Base-by-base conservation (phyloP, 2,797 vertebrate species). In the Strix occidentalis region DNA sequence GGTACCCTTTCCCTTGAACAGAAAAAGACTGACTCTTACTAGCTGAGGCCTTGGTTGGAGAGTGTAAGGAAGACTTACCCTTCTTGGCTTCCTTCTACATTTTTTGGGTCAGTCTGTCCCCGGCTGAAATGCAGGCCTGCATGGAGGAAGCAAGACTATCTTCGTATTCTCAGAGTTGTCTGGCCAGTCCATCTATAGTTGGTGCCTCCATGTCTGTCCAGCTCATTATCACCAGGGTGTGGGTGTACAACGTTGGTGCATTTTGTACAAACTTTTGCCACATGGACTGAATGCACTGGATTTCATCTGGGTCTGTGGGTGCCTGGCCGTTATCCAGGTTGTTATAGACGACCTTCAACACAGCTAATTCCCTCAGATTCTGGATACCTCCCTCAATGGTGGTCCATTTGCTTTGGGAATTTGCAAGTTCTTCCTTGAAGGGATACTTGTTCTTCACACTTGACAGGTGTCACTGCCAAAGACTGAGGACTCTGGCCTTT, bases 241-340 rank as follows among this genome's bases (percentile, higher is more conserved):
- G 54, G 7, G 25, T 31, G 4, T 19, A 6, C 6, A 10, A 69
- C 26, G 10, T 16, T 31, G 16, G 15, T 3, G 15, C 18, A 9
- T 16, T 33, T 37, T 0, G 0, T 50, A 45, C 33, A 20, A 53
- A 29, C 14, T 29, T 33, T 57, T 16, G 20, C 23, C 18, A 29
- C 7, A 0, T 5, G 19, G 23, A 37, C 28, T 7, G 2, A 43
- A 51, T 9, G 37, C 43, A 25, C 35, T 24, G 15, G 19, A 45
- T 13, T 37, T 70, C 50, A 41, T 37, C 13, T 35, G 16, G 5
- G 18, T 46, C n/a, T 35, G 54, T 60, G 74, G 14, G n/a, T 60
- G 19, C 45, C 45, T 45, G 45, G 19, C 19, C 45, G 5, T 46
- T 46, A 46, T 46, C 16, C 39, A 71, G 11, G 9, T 46, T 51